phyloP scores from a whole-genome alignment of 53 echinoderm and acorn worm species.

The Henricia sp. region DNA sequence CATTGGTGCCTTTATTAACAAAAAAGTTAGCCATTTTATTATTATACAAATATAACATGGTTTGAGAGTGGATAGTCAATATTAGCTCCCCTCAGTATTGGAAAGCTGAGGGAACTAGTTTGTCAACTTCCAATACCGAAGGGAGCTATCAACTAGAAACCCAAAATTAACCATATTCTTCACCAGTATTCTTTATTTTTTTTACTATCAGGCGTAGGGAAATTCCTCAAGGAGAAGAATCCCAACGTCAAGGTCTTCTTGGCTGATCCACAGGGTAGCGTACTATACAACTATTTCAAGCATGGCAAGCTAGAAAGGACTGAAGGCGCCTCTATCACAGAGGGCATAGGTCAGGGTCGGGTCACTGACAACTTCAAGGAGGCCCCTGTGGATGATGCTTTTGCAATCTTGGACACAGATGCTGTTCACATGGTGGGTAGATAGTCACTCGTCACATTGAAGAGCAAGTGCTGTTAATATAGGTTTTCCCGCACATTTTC shows the following conservation, averaged over 20 bases:
- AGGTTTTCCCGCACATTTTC: too few species aligned
- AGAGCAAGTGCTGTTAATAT: too few species aligned
- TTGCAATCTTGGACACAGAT: conserved; percentile 79
- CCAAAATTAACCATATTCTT: too few species aligned
- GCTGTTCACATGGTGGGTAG: conserved; percentile 90
- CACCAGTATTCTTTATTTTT: background rate
- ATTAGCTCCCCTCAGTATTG: too few species aligned
- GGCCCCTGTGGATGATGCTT: conserved; percentile 89
- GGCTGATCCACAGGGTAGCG: conserved; percentile 94
- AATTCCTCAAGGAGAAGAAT: conserved; percentile 87
- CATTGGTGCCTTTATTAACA: too few species aligned
- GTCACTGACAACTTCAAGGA: conserved; percentile 90
- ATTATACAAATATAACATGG: too few species aligned
- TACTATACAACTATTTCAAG: conserved; percentile 93
- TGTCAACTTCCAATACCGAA: too few species aligned
- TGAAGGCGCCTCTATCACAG: conserved; percentile 89
- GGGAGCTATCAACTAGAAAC: too few species aligned
- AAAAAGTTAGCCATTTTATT: too few species aligned
- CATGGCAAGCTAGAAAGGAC: conserved; percentile 88
- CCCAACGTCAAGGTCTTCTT: conserved; percentile 76
- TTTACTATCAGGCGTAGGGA: conserved; percentile 75
- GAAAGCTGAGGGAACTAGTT: too few species aligned
- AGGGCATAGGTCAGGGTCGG: conserved; percentile 98
- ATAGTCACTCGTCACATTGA: too few species aligned
- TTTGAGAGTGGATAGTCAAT: too few species aligned